Conservation (phyloP, 1,140 invertebrate species). For the Teleogryllus occipitalis region DNA sequence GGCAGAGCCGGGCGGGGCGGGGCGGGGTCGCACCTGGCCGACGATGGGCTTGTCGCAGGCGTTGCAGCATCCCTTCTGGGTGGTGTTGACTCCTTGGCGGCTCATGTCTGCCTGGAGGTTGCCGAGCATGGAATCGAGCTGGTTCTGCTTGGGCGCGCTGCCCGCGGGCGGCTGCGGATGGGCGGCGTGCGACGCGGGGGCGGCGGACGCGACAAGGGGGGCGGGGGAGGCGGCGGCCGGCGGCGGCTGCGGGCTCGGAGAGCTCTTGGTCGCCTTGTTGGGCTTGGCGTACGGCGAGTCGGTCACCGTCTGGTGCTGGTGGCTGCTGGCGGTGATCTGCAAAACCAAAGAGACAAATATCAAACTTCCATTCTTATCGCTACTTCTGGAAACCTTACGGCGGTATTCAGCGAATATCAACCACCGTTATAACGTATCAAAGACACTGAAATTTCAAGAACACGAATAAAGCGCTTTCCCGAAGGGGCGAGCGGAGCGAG, state of each 20-base stretch:
- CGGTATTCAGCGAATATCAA: no score
- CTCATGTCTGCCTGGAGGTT: slow-evolving; percentile 91
- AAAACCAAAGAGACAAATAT: slow-evolving; percentile 10
- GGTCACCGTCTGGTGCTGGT: slow-evolving; percentile 49
- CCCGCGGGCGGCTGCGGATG: slow-evolving; percentile 33
- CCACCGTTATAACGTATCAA: no score
- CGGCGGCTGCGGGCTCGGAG: slow-evolving; percentile 35
- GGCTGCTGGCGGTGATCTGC: slow-evolving; percentile 48
- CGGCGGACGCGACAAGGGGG: slow-evolving; percentile 29
- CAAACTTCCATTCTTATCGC: not conserved
- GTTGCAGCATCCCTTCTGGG: slow-evolving; percentile 95
- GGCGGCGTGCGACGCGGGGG: slow-evolving; percentile 13
- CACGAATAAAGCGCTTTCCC: no score
- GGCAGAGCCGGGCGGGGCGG: not conserved
- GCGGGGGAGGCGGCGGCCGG: slow-evolving; percentile 39
- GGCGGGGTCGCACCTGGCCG: slow-evolving; percentile 65
- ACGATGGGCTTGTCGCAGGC: slow-evolving; percentile 97
- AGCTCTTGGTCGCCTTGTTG: slow-evolving; percentile 46
- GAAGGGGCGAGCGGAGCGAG: no score
- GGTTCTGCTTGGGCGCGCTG: slow-evolving; percentile 41
- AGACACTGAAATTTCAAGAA: no score
- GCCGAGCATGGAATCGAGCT: slow-evolving; percentile 89
- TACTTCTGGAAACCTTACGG: no score
- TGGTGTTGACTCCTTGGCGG: slow-evolving; percentile 93
- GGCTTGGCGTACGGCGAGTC: slow-evolving; percentile 67